Conservation (phyloP, 2,797 vertebrate species). For the Cuculus canorus region DNA sequence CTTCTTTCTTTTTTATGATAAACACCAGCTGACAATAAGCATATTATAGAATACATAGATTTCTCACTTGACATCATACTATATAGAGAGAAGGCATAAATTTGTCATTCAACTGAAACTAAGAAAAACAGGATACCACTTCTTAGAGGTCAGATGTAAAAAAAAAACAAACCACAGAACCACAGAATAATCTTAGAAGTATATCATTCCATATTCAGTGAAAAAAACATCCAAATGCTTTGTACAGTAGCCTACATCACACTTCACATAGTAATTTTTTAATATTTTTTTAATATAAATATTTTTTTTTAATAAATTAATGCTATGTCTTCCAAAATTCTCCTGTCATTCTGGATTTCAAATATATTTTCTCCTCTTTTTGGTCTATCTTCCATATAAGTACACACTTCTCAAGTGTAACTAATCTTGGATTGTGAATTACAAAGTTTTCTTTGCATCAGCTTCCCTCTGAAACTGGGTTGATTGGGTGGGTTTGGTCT, state of each 20-base stretch:
- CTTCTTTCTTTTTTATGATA: background rate
- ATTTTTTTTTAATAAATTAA: background rate
- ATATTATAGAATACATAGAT: background rate
- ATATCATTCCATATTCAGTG: background rate
- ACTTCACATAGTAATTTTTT: background rate
- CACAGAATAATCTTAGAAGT: background rate
- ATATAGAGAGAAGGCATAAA: background rate
- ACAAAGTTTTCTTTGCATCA: background rate
- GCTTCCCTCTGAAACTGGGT: background rate
- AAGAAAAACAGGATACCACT: background rate
- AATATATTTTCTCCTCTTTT: background rate
- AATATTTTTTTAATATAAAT: background rate
- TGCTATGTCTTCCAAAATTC: background rate
- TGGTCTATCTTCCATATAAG: background rate
- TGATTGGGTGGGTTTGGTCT: too few relatives aligned
- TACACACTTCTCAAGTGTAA: background rate
- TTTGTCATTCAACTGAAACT: background rate
- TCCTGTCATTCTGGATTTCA: background rate
- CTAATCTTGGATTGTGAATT: background rate
- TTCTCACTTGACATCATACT: background rate
- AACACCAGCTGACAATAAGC: background rate
- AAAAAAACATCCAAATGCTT: background rate
- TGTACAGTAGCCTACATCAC: background rate
- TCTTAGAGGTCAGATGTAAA: background rate
- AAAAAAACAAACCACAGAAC: background rate